A percentile compares a stretch with the other conserved stretches of the same genome.
These are phyloP conservation scores for Apodemia duryi DNA, from an alignment of 2,888 invertebrate species.

Conservation along the genomic window DNA sequence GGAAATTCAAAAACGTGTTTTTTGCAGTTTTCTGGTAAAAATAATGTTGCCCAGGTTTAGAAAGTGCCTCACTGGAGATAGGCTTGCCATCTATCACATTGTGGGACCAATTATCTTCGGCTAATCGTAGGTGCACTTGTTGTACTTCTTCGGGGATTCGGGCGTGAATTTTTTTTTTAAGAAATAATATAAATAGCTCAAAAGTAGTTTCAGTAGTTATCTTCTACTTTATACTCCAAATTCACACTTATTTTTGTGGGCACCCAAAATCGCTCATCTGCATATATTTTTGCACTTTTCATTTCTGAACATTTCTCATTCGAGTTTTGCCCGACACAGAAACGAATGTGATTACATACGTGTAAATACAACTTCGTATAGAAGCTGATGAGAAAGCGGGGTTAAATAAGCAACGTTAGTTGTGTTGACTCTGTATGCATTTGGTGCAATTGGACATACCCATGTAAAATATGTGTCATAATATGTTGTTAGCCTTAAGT, in stretches of 20 bases:
- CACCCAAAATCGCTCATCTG: not conserved
- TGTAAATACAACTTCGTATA: not conserved
- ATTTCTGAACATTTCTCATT: not conserved
- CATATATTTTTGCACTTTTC: not conserved
- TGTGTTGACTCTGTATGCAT: conserved; percentile 6
- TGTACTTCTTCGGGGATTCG: no score
- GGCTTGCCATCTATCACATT: no score
- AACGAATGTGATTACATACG: conserved; percentile 9
- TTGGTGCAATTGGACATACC: not conserved
- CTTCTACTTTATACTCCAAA: not conserved
- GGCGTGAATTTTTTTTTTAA: no score
- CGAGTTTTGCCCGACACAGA: not conserved
- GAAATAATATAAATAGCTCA: no score
- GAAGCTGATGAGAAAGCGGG: conserved; percentile 7
- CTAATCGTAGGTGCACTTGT: no score
- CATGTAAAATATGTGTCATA: not conserved
- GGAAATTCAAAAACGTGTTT: no score
- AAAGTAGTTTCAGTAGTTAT: no score
- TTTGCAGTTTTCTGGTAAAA: no score
- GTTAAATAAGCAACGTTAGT: conserved; percentile 7
- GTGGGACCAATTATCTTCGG: no score
- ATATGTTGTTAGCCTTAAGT: no score
- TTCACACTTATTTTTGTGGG: not conserved
- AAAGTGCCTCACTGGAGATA: no score
- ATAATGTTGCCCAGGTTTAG: no score